Percentiles rank a stretch among this genome's conserved stretches.
Conservation (phyloP, 2,888 invertebrate genomes). For the Lasius fuliginosus region DNA sequence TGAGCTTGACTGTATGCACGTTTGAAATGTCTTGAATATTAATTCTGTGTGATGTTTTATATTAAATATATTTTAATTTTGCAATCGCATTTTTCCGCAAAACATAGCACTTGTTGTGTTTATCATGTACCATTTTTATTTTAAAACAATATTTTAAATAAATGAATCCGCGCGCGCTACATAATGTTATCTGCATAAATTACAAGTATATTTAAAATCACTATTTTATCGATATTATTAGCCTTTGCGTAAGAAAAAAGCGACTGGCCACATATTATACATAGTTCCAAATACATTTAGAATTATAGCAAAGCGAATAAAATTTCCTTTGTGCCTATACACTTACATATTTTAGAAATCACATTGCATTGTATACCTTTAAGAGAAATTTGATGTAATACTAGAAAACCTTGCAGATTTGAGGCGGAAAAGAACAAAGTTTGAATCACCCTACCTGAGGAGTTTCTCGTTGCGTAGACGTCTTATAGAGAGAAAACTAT, state of each 20-base stretch:
- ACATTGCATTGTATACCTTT: constrained; percentile 28
- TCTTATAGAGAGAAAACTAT: constrained; percentile 83
- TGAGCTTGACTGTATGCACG: constrained; percentile 36
- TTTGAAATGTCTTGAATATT: constrained; percentile 31
- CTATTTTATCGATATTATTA: constrained; percentile 28
- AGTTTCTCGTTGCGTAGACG: constrained; percentile 82
- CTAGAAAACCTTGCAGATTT: constrained; percentile 80
- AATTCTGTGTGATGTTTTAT: constrained; percentile 37
- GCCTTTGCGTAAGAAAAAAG: constrained; percentile 15
- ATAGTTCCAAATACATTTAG: not conserved
- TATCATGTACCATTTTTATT: constrained; percentile 38
- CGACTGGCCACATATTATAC: not conserved
- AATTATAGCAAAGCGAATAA: constrained; percentile 21
- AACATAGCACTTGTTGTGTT: constrained; percentile 8
- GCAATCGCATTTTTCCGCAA: constrained; percentile 41
- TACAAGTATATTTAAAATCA: constrained; percentile 11
- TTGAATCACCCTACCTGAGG: constrained; percentile 82
- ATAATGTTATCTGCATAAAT: constrained; percentile 27
- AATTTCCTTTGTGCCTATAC: constrained; percentile 11
- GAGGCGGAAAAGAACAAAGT: constrained; percentile 84
- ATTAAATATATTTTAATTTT: constrained; percentile 33
- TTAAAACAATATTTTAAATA: constrained; percentile 16
- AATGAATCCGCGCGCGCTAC: not conserved
- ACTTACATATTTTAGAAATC: constrained; percentile 16
- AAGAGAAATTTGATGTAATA: constrained; percentile 61